phyloP scores from a whole-genome alignment of 2,888 invertebrate genomes.

The Pocota personata region DNA sequence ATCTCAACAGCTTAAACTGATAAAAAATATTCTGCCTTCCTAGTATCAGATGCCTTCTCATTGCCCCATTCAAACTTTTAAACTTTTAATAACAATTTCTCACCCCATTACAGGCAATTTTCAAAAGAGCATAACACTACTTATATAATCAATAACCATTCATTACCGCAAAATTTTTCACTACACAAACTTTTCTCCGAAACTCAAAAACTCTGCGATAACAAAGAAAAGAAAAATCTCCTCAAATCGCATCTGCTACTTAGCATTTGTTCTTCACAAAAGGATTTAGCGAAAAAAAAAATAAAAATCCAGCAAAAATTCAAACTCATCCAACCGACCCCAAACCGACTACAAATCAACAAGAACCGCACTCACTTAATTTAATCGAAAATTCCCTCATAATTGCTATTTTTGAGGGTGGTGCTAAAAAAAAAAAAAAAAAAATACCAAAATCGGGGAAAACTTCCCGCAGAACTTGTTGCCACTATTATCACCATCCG shows the following conservation, averaged over 20 bases:
- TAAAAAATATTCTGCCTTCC: too few relatives aligned
- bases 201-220: neutral
- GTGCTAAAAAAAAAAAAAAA: neutral
- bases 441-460: conserved; percentile 12
- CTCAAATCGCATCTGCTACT: conserved; percentile 62
- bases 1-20: too few relatives aligned
- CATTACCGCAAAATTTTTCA: conserved; percentile 57
- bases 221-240: neutral
- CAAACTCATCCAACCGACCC: conserved; percentile 42
- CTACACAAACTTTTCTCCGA: conserved; percentile 31
- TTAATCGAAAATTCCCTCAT: conserved; percentile 71
- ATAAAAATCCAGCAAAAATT: conserved; percentile 12
- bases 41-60: too few relatives aligned
- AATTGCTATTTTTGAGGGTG: conserved; percentile 63
- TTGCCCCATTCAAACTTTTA: neutral
- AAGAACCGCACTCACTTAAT: conserved; percentile 67
- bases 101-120: neutral
- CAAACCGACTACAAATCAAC: conserved; percentile 53
- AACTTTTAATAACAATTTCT: neutral
- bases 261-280: conserved; percentile 38
- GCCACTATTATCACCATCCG: conserved; percentile 69
- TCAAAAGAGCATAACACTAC: conserved; percentile 13
- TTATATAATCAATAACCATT: conserved; percentile 54
- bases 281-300: conserved; percentile 4
- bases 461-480: conserved; percentile 61